Evolutionary conservation across 2,113 vertebrate species (phyloP), one percentile per base, ranked within the genome.

Genomic region (Azemiops feae): DNA sequence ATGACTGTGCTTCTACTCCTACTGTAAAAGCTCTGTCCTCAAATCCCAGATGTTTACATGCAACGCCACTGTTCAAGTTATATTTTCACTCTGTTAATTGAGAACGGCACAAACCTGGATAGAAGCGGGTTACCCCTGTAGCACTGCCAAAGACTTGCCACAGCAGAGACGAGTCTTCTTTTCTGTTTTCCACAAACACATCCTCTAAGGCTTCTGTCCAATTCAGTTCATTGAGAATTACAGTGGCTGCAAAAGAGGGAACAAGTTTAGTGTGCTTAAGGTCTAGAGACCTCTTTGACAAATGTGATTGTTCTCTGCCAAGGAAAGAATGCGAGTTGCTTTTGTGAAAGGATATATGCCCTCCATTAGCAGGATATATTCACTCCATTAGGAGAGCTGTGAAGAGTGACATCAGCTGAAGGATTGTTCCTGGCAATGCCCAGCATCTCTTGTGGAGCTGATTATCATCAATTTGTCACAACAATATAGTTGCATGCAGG

Each of bases 91-190:
- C 43, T 23, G 55, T 55, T 0, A 0, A 2, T 4, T 55, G 3
- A 1, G 25, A n/a, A 8, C 0, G 0, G 1, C 55, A 95, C 97
- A 30, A 97, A 99, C 99, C 99, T 45, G 99, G 99, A 94, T 99
- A 99, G 96, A 99, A 99, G 95, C 99, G 98, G 57, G 99, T 99
- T 96, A 99, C 99, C 0, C 99, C 99, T 0, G 99, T 99, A 97
- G 99, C 98, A 0, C 99, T 99, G 97, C 99, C 99, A 0, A 99
- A 99, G 93, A 99, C 99, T 97, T 99, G 99, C 99, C 99, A 99
- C 91, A 99, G 98, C 95, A 99, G 97, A 0, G 99, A 99, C 86
- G 98, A 98, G 97, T 99, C 99, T 64, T 98, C 99, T 85, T 98
- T 98, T 0, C 98, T 97, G 96, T 99, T 99, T 93, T 99, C 98